Base-by-base conservation (phyloP, 2,113 vertebrate species). In the Microcebus jonahi region DNA sequence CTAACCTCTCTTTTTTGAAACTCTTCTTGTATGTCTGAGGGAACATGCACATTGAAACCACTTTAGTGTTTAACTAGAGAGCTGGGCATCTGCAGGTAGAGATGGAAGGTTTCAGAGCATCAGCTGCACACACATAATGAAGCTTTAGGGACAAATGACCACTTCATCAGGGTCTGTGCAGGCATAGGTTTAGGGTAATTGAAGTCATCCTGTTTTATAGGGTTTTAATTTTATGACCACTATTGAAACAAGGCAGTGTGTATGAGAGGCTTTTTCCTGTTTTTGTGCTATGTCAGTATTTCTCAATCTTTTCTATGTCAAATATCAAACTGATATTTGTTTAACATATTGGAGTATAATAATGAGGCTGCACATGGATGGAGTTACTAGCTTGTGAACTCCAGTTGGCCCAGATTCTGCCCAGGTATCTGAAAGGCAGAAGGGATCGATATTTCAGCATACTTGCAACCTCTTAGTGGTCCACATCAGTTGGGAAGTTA, bases 1-100 rank as follows among this genome's bases (percentile, higher is more conserved):
- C 48, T 80, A 27, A 91, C 6, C 65, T 95, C n/a, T 90, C 42
- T 92, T 95, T 84, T 21, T 53, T 94, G 63, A 31, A 90, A 53
- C 17, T 45, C 70, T 68, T 67, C 34, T 34, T 50, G 8, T 34
- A 31, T 39, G 0, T 36, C 50, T 88, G 29, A 81, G 34, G 36
- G 45, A 80, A 85, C 7, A 10, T 81, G 10, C 39, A 88, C 25
- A 34, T 65, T 91, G 88, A 85, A 94, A 71, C n/a, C 63, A 80
- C 39, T 67, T 67, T n/a, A 68, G 4, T 93, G 48, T 67, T 94
- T 36, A 70, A 79, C 42, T 92, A 31, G 45, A 67, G 29, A 94
- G 50, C 17, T 57, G 77, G 29, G 25, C 21, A 12, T 63, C 45
- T 75, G 55, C 23, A 63, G 17, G 20, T 90, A 48, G 67, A 91